phyloP scores from a whole-genome alignment of 2,797 vertebrate genomes.

The Notolabrus celidotus region DNA sequence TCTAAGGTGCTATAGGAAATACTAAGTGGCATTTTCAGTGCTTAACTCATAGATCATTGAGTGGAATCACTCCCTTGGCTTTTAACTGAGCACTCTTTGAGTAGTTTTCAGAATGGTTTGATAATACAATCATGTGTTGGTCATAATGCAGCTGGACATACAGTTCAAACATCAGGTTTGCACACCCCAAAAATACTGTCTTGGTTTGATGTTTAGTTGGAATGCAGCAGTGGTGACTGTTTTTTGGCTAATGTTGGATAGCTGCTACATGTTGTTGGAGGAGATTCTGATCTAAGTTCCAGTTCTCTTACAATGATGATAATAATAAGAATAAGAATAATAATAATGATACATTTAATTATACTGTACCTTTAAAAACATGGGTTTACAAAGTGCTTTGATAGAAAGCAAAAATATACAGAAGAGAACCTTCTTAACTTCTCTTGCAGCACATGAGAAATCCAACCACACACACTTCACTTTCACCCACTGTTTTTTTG shows the following conservation, averaged over 20 bases:
- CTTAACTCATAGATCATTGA: conserved; percentile 37
- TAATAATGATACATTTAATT: no score
- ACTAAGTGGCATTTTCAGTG: conserved; percentile 53
- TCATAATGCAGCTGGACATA: not conserved
- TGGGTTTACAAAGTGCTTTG: no score
- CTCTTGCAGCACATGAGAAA: not conserved
- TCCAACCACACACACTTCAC: not conserved
- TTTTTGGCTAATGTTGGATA: not conserved
- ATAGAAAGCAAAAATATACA: no score
- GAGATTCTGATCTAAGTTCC: not conserved
- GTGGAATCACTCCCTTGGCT: conserved; percentile 37
- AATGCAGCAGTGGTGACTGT: not conserved
- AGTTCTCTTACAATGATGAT: not conserved
- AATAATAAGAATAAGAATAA: no score
- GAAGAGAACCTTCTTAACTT: no score
- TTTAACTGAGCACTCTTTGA: conserved; percentile 11
- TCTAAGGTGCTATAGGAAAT: conserved; percentile 60
- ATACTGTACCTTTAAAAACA: no score
- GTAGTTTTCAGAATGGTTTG: conserved; percentile 23
- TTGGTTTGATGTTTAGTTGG: not conserved
- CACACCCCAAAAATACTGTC: not conserved
- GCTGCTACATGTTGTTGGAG: not conserved
- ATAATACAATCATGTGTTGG: not conserved
- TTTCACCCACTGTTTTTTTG: not conserved
- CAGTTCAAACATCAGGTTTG: not conserved